A percentile compares a stretch with the other conserved stretches of the same genome.
phyloP scores from a whole-genome alignment of 2,888 invertebrate genomes.

The Laothoe populi region DNA sequence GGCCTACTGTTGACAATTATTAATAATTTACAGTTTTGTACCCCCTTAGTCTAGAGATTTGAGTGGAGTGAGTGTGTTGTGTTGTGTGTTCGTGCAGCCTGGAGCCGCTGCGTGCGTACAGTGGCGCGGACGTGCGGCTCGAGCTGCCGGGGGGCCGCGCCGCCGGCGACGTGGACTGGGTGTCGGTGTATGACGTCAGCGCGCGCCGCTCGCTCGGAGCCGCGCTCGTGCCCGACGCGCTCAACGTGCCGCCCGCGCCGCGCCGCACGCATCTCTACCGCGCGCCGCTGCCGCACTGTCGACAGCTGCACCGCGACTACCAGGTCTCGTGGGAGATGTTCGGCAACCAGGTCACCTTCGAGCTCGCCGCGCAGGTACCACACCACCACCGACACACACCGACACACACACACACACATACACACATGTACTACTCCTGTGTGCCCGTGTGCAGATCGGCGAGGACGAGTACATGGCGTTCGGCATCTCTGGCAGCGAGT shows the following conservation, averaged over 20 bases:
- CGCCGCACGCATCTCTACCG: slow-evolving; percentile 61
- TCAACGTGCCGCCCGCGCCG: slow-evolving; percentile 95
- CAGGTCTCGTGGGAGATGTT: slow-evolving; percentile 96
- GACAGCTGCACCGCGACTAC: slow-evolving; percentile 92
- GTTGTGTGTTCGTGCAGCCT: slow-evolving; percentile 85
- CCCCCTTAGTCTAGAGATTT: not conserved
- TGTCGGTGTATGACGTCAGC: slow-evolving; percentile 90
- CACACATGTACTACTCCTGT: no score
- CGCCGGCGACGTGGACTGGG: slow-evolving; percentile 93
- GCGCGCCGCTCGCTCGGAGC: slow-evolving; percentile 56
- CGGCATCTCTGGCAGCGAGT: slow-evolving; percentile 91
- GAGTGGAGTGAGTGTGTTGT: not conserved
- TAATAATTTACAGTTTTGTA: not conserved
- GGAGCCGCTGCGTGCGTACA: slow-evolving; percentile 90
- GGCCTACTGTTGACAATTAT: no score
- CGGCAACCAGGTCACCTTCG: slow-evolving; percentile 93
- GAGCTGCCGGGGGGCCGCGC: slow-evolving; percentile 92
- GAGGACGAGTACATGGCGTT: slow-evolving; percentile 95
- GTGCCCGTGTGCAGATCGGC: slow-evolving; percentile 61
- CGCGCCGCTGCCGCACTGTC: slow-evolving; percentile 91
- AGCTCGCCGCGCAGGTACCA: slow-evolving; percentile 90
- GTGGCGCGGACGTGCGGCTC: slow-evolving; percentile 89
- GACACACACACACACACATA: not conserved
- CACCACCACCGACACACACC: not conserved
- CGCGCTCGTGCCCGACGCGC: slow-evolving; percentile 89